Base-by-base conservation (phyloP, 2,888 invertebrate species). In the Rhagonycha fulva region DNA sequence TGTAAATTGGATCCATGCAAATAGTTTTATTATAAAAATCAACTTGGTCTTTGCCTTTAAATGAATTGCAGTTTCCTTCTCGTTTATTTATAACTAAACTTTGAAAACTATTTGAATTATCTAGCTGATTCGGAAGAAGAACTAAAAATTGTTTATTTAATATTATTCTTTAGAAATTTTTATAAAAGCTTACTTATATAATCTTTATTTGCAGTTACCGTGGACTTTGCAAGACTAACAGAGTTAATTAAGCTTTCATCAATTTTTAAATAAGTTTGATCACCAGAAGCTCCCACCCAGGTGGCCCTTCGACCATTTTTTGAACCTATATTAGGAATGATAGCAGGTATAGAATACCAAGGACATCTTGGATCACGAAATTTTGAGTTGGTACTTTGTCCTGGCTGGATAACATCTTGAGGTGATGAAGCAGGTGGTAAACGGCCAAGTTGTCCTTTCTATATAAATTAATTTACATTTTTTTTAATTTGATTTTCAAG, bases 271-370 rank as follows among this genome's bases (percentile, higher is more conserved):
- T 96, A 97, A 1, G 98, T 99, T 88, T 97, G 96, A 89, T 99
- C 98, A 0, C 97, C 98, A n/a, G 96, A 95, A 4, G 98, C 98
- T 0, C 96, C 95, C 14, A 98, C 92, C 97, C 97, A 98, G 0
- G 96, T 96, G 0, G 97, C 98, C 83, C 95, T 92, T 81, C 96
- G 93, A 0, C 97, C 95, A 88, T 94, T 93, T 75, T 94, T 92
- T 0, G 96, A 94, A 0, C 98, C 98, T 66, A 96, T 91, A 70
- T 94, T 93, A 0, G 95, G 93, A 30, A 98, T 93, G 2, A 92
- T 89, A 5, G 92, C 93, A 0, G 97, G 96, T 73, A 92, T 91
- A 26, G 94, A 91, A 85, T 93, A 91, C 93, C 94, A 93, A 0
- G 92, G 89, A 60, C 93, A 86, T 79, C 88, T 81, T 0, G 87